These are phyloP conservation scores for Eueremaeus valkanovi DNA, from an alignment of 2,888 invertebrate species.

Conservation along the genomic window DNA sequence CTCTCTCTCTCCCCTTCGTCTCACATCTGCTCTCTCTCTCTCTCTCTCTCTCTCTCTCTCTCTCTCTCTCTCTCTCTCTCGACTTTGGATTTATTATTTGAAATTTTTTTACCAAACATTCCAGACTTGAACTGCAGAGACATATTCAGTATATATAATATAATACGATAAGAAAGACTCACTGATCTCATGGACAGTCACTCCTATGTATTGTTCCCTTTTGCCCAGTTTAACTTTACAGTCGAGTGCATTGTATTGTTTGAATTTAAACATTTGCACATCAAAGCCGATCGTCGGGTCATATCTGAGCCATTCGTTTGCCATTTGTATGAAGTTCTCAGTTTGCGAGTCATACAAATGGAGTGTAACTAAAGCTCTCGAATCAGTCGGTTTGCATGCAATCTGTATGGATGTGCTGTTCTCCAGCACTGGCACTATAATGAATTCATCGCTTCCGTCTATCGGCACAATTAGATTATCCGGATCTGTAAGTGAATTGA, in stretches of 20 bases:
- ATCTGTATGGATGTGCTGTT: not conserved
- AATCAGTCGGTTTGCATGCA: constrained; percentile 7
- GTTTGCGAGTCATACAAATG: not conserved
- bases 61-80: too few relatives aligned
- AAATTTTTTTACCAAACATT: too few relatives aligned
- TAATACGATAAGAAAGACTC: not conserved
- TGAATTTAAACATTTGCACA: not conserved
- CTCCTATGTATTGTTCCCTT: not conserved
- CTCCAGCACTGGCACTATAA: not conserved
- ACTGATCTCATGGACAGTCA: not conserved
- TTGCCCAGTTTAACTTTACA: not conserved
- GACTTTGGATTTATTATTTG: too few relatives aligned
- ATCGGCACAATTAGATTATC: not conserved
- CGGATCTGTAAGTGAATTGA: not conserved
- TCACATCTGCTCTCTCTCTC: too few relatives aligned
- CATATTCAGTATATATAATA: too few relatives aligned
- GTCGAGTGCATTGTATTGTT: not conserved
- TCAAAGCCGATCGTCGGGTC: not conserved
- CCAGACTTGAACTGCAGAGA: too few relatives aligned
- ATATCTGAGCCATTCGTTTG: not conserved
- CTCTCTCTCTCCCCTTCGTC: too few relatives aligned
- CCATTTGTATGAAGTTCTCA: not conserved
- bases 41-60: too few relatives aligned
- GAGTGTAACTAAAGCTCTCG: not conserved
- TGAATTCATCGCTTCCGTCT: not conserved